A percentile compares a stretch with the other conserved stretches of the same genome.
phyloP scores from a whole-genome alignment of 2,113 vertebrate species.

The Anas platyrhynchos region DNA sequence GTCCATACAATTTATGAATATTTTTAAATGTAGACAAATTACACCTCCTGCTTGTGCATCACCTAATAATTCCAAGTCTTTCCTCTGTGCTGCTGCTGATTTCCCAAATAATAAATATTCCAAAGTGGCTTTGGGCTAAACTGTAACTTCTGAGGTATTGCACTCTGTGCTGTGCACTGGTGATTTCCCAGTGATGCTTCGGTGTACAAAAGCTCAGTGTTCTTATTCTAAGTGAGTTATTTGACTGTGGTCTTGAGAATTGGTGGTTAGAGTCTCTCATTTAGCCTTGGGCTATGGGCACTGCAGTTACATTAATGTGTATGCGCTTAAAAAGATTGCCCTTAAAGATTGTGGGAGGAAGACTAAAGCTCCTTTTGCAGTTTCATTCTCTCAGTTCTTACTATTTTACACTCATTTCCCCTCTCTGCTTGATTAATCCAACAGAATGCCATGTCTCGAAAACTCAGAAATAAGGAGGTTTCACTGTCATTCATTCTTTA shows the following conservation, averaged over 20 bases:
- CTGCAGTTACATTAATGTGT: not conserved
- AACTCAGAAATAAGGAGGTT: not conserved
- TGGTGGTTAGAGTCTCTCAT: not conserved
- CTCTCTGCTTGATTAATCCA: not conserved
- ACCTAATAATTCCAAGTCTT: not conserved
- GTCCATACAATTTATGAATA: not conserved
- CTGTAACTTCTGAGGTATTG: not conserved
- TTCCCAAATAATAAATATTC: constrained; percentile 59
- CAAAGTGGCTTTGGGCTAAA: not conserved
- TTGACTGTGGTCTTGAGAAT: not conserved
- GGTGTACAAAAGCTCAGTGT: not conserved
- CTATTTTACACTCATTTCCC: fast-evolving
- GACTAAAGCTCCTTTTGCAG: not conserved
- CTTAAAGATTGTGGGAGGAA: not conserved
- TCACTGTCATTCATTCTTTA: not conserved
- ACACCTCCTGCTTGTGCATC: not conserved
- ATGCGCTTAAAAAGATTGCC: not conserved
- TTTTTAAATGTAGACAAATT: not conserved
- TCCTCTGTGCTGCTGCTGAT: constrained; percentile 20
- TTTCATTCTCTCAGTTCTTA: not conserved
- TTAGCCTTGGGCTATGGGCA: constrained; percentile 8
- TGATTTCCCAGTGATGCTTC: not conserved
- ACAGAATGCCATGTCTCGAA: not conserved
- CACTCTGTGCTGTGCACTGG: fast-evolving
- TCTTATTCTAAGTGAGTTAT: not conserved